Base-by-base conservation (phyloP, 2,888 invertebrate species). In the Trachelus troglodyta region DNA sequence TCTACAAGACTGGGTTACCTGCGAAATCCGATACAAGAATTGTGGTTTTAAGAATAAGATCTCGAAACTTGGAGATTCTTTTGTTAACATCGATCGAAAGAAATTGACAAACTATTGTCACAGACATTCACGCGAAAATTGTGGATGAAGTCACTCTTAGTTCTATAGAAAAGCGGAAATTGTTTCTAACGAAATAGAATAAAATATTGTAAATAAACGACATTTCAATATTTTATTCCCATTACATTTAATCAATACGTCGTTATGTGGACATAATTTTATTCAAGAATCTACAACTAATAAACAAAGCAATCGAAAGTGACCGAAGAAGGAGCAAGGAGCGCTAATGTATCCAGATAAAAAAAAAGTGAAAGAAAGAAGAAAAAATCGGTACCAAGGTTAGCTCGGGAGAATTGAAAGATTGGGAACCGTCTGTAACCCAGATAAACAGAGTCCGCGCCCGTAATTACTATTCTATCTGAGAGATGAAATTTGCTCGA, bases 381-480 rank as follows among this genome's bases (percentile, higher is more conserved):
- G 56, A 23, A 56, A 56, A 56, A 56, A 56, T 23, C 31, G 71
- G 71, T 71, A 71, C 71, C 71, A 71, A 71, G 71, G 71, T 71
- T 71, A 31, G 34, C 71, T 1, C 71, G 12, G 12, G 71, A 31
- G 71, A 33, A 71, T 71, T 1, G 71, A 71, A 34, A 71, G 71
- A 71, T 31, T 33, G 71, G 2, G 31, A 33, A 71, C 71, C 71
- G 71, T 33, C 71, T 9, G 71, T 71, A 71, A 71, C 71, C 71
- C 71, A 71, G 34, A 71, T 71, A 34, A 33, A 71, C n/a, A 71
- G 23, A 31, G 33, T 31, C 71, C 33, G 71, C 71, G 71, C 34
- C 71, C 71, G 71, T 71, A 71, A 71, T 71, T 30, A 71, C 12
- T 31, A 34, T 71, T 34, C 71, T 12, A 31, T 33, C 31, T 12